Evolutionary conservation across 2,797 vertebrate genomes (phyloP).

Genomic region (Taeniopygia guttata): DNA sequence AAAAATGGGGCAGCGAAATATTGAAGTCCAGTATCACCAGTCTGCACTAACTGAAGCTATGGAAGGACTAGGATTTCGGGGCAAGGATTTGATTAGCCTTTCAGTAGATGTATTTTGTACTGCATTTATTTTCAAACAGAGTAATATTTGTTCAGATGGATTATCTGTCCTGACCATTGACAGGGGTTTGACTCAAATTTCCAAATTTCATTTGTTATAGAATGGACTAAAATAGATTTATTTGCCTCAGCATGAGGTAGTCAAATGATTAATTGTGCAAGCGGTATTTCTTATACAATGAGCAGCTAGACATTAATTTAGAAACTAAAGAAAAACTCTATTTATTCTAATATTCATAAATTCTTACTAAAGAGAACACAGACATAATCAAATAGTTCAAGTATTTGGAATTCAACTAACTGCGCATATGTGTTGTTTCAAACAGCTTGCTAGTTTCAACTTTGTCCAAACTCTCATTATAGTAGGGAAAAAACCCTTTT

Average conservation of each 20-base stretch:
- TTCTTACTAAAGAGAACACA: background rate
- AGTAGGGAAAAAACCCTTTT: background rate
- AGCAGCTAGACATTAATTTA: background rate
- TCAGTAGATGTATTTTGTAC: background rate
- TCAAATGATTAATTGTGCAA: background rate
- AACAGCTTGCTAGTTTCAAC: background rate
- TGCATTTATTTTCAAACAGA: background rate
- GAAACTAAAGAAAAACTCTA: background rate
- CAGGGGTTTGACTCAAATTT: background rate
- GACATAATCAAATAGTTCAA: background rate
- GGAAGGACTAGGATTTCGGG: background rate
- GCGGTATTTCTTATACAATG: background rate
- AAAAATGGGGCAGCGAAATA: background rate
- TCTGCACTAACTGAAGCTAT: background rate
- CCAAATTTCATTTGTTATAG: background rate
- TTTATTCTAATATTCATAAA: background rate
- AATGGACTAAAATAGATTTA: background rate
- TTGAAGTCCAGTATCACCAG: background rate
- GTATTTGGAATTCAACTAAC: background rate
- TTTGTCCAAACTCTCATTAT: background rate
- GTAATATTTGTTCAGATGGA: background rate
- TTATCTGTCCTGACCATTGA: background rate
- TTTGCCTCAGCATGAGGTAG: background rate
- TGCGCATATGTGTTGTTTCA: background rate
- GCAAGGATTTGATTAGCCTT: background rate